A percentile compares a stretch with the other conserved stretches of the same genome.
phyloP scores from a whole-genome alignment of 2,888 invertebrate species.

The Tineola bisselliella region DNA sequence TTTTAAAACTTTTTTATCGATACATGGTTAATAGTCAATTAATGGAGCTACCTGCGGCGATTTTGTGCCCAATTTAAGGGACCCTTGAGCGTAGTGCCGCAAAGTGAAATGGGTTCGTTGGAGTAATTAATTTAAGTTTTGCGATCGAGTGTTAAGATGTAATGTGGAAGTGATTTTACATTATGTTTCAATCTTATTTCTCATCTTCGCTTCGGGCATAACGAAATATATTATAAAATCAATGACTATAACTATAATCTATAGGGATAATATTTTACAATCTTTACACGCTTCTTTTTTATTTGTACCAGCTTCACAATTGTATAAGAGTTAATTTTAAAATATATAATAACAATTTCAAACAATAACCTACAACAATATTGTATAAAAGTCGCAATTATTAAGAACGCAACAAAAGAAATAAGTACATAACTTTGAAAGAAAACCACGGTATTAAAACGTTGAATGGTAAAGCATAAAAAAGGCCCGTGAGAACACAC shows the following conservation, averaged over 20 bases:
- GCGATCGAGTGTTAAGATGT: slow-evolving; percentile 5
- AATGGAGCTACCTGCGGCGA: slow-evolving; percentile 58
- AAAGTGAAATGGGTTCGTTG: slow-evolving; percentile 22
- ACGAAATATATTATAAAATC: too few relatives aligned
- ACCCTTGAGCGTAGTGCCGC: slow-evolving; percentile 9
- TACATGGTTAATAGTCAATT: slow-evolving; percentile 65
- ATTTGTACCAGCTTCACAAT: too few relatives aligned
- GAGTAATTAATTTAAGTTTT: slow-evolving; percentile 14
- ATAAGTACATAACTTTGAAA: not conserved
- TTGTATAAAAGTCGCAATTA: not conserved
- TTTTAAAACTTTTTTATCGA: slow-evolving; percentile 51
- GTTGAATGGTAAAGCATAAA: not conserved
- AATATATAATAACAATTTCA: too few relatives aligned
- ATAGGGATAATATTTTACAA: too few relatives aligned
- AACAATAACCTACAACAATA: not conserved
- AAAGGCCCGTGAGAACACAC: slow-evolving; percentile 19
- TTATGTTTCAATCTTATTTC: too few relatives aligned
- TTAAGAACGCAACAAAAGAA: not conserved
- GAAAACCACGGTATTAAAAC: not conserved
- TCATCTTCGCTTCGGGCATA: too few relatives aligned
- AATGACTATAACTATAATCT: too few relatives aligned
- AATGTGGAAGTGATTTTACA: not conserved
- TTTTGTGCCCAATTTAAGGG: slow-evolving; percentile 26
- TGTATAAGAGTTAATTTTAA: too few relatives aligned
- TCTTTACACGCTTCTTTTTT: too few relatives aligned